Percentiles rank a stretch among this genome's conserved stretches.
Evolutionary conservation across 23 tunicate species (phyloP).

Genomic region (Clavelina lepadiformis): DNA sequence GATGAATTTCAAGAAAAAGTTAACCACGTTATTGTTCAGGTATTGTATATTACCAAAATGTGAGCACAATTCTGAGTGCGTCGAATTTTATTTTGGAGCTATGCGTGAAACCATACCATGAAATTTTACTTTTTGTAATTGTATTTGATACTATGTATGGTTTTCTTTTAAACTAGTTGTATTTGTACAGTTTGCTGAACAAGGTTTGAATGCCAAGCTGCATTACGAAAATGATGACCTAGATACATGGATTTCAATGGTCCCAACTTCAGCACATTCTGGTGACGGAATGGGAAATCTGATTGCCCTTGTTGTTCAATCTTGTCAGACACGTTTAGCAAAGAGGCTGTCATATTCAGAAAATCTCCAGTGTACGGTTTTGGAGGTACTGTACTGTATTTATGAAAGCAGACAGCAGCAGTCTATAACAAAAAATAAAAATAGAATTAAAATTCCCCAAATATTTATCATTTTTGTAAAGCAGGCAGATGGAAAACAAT

Average conservation of each 20-base stretch:
- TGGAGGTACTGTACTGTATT: conserved; percentile 55
- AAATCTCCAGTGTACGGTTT: conserved; percentile 80
- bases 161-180: background rate
- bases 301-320: conserved; percentile 77
- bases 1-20: conserved; percentile 69
- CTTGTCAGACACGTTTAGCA: conserved; percentile 59
- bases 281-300: conserved; percentile 99
- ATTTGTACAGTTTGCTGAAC: conserved; percentile 59
- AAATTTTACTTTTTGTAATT: background rate
- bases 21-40: conserved; percentile 64
- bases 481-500: too few relatives aligned
- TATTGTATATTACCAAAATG: background rate
- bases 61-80: background rate
- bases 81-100: background rate
- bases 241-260: conserved; percentile 79
- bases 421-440: too few relatives aligned
- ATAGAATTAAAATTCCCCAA: too few relatives aligned
- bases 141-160: background rate
- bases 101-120: background rate
- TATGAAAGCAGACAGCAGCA: too few relatives aligned
- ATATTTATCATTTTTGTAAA: too few relatives aligned
- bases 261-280: conserved; percentile 84
- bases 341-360: conserved; percentile 72
- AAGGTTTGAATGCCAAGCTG: conserved; percentile 75
- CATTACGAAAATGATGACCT: conserved; percentile 92